Evolutionary conservation across 2,888 invertebrate genomes (phyloP), one percentile per base, ranked within the genome.

Genomic region (Nezara viridula): DNA sequence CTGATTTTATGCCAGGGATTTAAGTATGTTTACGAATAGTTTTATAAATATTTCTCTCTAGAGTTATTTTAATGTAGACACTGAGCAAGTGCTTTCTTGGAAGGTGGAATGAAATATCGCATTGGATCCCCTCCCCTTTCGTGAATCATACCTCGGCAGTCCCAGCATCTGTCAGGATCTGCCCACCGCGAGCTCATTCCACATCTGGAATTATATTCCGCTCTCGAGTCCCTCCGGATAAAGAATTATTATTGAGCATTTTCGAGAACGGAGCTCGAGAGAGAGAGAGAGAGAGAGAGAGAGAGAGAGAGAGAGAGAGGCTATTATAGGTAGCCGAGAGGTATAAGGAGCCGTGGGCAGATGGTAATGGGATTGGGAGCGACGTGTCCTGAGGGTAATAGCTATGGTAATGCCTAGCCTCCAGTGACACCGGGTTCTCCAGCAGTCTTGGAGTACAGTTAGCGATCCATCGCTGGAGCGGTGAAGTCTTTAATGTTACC

Each of bases 381-480:
- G 81, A 86, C 86, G 86, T 86, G 86, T 86, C 86, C 86, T 24
- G 21, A 24, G 55, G 86, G 86, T 86, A 86, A 86, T 86, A 40
- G 86, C 55, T 86, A 86, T 86, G 86, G 86, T 86, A 86, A 86
- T 86, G 40, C 19, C 37, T 1, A 60, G 86, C 55, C 19, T 52
- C 50, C 86, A 86, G 86, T 86, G 86, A 86, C 86, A 86, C 86
- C 19, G 66, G 32, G 19, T 14, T 73, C 32, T 73, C 60, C 27
- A 55, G 55, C 55, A 55, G 55, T n/a, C 2, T 27, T 37, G 37
- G 66, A 37, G 7, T 60, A 60, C 60, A 21, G 66, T 73, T 73
- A 73, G 66, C 32, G 7, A 21, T 32, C 66, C 9, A 73, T 27
- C 4, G 3, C 66, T 73, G 32, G 16, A 32, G 32, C 27, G 12